Percentiles rank a stretch among this genome's conserved stretches.
These are phyloP conservation scores for Ancistrus triradiatus DNA, from an alignment of 2,113 vertebrate species.

Conservation along the genomic window DNA sequence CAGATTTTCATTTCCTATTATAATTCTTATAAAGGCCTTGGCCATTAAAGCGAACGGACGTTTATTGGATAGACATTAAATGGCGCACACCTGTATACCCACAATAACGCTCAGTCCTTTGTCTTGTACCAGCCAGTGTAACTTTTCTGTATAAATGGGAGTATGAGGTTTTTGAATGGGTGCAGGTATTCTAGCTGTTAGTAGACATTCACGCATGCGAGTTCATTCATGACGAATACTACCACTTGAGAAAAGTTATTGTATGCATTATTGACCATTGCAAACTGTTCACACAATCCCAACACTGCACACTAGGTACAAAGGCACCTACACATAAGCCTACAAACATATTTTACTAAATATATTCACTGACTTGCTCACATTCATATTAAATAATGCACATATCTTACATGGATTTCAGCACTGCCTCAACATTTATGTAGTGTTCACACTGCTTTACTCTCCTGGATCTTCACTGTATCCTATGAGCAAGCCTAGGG, in stretches of 20 bases:
- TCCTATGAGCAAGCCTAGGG: too few relatives aligned
- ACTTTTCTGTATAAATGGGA: constrained; percentile 26
- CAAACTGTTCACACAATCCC: constrained; percentile 27
- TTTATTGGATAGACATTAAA: too few relatives aligned
- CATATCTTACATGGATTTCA: too few relatives aligned
- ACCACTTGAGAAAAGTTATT: constrained; percentile 32
- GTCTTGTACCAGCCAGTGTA: constrained; percentile 51
- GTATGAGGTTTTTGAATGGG: constrained; percentile 1
- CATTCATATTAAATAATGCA: too few relatives aligned
- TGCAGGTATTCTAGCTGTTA: constrained; percentile 33
- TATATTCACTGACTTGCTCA: constrained; percentile 18
- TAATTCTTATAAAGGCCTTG: too few relatives aligned
- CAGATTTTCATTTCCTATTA: too few relatives aligned
- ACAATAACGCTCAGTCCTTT: too few relatives aligned
- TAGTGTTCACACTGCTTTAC: not conserved
- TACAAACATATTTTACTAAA: constrained; percentile 14
- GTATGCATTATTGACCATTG: constrained; percentile 27
- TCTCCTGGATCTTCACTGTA: not conserved
- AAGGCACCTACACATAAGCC: constrained; percentile 45
- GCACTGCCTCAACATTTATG: not conserved
- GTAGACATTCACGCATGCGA: not conserved
- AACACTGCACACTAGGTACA: constrained; percentile 38
- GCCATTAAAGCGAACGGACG: too few relatives aligned
- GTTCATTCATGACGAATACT: constrained; percentile 31
- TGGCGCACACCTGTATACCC: too few relatives aligned